Conservation (phyloP, 2,888 invertebrate species). For the Perdita meconis region DNA sequence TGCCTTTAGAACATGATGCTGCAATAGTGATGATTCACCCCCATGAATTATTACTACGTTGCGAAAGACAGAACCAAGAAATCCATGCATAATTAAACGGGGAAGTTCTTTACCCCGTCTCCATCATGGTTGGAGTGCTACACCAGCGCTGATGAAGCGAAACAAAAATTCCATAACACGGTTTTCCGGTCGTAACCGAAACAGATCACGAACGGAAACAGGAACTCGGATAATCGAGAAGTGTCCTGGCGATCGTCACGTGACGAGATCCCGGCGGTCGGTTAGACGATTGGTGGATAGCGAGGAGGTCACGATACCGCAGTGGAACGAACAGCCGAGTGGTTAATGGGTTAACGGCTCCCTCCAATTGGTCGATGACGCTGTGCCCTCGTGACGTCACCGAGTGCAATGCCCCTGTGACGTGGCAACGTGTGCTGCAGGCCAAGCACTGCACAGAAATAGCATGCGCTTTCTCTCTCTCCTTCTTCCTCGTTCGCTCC, state of each 20-base stretch:
- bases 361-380: conserved; percentile 82
- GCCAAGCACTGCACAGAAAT: conserved; percentile 75
- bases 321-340: conserved; percentile 66
- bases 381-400: conserved; percentile 80
- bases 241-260: conserved; percentile 32
- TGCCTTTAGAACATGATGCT: no score
- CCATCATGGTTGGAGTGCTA: not conserved
- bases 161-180: not conserved
- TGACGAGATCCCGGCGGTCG: conserved; percentile 36
- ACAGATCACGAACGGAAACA: not conserved
- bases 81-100: no score
- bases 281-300: conserved; percentile 69
- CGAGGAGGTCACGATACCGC: conserved; percentile 71
- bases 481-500: conserved; percentile 21
- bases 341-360: conserved; percentile 81
- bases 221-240: conserved; percentile 8
- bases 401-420: conserved; percentile 82
- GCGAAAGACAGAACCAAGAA: no score
- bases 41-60: no score
- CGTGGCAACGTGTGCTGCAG: conserved; percentile 76
- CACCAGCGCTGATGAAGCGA: not conserved
- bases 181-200: not conserved
- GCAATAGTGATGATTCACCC: no score
- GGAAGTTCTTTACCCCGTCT: no score
- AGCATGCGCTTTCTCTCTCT: conserved; percentile 62